These are phyloP conservation scores for Diogma glabrata DNA, from an alignment of 2,888 invertebrate species.

Conservation along the genomic window DNA sequence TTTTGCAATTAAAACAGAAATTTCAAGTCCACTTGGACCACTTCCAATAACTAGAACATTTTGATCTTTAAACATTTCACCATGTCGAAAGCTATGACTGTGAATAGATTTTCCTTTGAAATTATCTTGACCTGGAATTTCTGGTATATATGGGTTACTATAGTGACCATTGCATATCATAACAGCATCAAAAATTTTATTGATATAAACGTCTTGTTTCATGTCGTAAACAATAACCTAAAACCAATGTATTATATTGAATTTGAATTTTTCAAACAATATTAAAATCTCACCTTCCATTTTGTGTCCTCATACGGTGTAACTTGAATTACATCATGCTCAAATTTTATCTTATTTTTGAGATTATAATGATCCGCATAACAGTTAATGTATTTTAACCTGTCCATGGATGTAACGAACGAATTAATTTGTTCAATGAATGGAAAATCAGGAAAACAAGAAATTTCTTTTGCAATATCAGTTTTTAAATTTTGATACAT, in stretches of 20 bases:
- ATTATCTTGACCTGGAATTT: slow-evolving; percentile 49
- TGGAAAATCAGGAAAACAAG: slow-evolving; percentile 75
- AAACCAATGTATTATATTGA: no score
- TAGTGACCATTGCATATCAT: slow-evolving; percentile 76
- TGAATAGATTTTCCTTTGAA: slow-evolving; percentile 47
- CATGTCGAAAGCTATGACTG: slow-evolving; percentile 68
- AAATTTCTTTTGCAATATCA: slow-evolving; percentile 79
- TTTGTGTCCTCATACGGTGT: slow-evolving; percentile 20
- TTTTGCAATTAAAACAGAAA: slow-evolving; percentile 53
- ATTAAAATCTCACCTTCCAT: slow-evolving; percentile 8
- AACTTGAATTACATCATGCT: slow-evolving; percentile 14
- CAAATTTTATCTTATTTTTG: slow-evolving; percentile 40
- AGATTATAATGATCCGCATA: slow-evolving; percentile 56
- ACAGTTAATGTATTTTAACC: slow-evolving; percentile 53
- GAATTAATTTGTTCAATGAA: slow-evolving; percentile 56
- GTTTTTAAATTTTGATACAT: slow-evolving; percentile 81
- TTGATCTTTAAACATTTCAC: slow-evolving; percentile 43
- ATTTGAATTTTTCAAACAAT: no score
- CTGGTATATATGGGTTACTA: slow-evolving; percentile 57
- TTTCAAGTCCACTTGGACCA: slow-evolving; percentile 74
- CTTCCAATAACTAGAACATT: slow-evolving; percentile 72
- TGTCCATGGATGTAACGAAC: slow-evolving; percentile 55
- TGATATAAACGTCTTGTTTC: slow-evolving; percentile 36
- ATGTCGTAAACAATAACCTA: background rate
- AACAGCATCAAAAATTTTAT: slow-evolving; percentile 54